phyloP scores from a whole-genome alignment of 2,113 vertebrate species.

The Osmerus mordax region DNA sequence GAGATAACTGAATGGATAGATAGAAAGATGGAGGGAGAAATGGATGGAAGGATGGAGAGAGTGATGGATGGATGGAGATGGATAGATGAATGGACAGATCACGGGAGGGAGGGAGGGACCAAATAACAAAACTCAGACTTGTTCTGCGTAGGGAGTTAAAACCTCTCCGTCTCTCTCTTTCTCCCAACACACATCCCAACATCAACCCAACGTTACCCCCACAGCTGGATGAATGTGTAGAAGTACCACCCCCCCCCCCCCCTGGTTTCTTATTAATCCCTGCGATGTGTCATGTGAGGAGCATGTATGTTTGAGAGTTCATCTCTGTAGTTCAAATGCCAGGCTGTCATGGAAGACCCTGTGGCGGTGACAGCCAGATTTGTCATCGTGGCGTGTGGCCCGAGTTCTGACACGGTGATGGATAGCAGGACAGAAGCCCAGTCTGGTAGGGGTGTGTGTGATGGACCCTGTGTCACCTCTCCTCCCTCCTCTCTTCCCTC shows the following conservation, averaged over 20 bases:
- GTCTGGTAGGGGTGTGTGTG: constrained; percentile 18
- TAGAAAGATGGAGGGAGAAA: too few species aligned
- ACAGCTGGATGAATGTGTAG: too few species aligned
- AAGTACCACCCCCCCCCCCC: too few species aligned
- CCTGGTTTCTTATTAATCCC: constrained; percentile 2
- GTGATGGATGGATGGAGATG: too few species aligned
- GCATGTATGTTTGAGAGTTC: constrained; percentile 38
- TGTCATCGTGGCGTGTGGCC: constrained; percentile 56
- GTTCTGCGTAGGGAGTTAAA: too few species aligned
- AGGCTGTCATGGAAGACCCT: constrained; percentile 37
- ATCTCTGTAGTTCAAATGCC: constrained; percentile 55
- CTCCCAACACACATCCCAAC: not conserved
- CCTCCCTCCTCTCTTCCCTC: not conserved
- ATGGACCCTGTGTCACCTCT: constrained; percentile 3
- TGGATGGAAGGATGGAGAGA: too few species aligned
- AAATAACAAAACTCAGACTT: too few species aligned
- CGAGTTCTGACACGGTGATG: constrained; percentile 57
- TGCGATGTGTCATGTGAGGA: constrained; percentile 12
- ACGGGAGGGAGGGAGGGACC: too few species aligned
- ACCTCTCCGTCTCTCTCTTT: constrained; percentile 1
- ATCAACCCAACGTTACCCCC: too few species aligned
- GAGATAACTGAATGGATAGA: too few species aligned
- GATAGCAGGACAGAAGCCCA: constrained; percentile 58
- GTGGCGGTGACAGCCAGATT: constrained; percentile 58
- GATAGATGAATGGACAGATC: too few species aligned